phyloP scores from a whole-genome alignment of 2,888 invertebrate species.

The Tethea ocularis region DNA sequence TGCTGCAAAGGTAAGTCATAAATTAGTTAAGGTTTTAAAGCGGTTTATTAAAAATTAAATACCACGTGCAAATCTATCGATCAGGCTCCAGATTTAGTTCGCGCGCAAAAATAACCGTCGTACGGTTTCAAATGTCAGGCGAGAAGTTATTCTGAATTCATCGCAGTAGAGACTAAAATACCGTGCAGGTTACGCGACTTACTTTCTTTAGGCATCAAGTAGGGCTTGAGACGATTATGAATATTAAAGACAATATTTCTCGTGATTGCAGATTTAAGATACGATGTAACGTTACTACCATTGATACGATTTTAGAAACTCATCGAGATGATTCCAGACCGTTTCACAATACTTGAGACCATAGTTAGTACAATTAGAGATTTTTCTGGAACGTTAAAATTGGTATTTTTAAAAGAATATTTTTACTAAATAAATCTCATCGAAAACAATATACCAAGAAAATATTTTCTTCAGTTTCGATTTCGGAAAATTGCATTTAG shows the following conservation, averaged over 20 bases:
- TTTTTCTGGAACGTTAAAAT: too few relatives aligned
- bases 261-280: neutral
- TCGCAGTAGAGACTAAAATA: neutral
- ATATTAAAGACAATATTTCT: conserved; percentile 1
- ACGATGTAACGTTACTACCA: neutral
- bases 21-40: conserved; percentile 17
- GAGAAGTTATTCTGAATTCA: neutral
- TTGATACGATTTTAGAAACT: neutral
- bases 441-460: too few relatives aligned
- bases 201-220: neutral
- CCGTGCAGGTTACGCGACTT: neutral
- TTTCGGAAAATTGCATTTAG: too few relatives aligned
- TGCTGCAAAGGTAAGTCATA: conserved; percentile 58
- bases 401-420: too few relatives aligned
- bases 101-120: conserved; percentile 8
- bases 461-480: too few relatives aligned
- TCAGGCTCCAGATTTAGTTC: conserved; percentile 7
- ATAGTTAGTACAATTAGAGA: too few relatives aligned
- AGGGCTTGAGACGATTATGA: neutral
- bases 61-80: conserved; percentile 2
- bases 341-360: neutral
- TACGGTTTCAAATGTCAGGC: neutral
- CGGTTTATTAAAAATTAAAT: neutral
- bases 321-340: neutral
- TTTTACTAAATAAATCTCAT: too few relatives aligned